Percentiles rank a stretch among this genome's conserved stretches.
phyloP scores from a whole-genome alignment of 2,113 vertebrate genomes.

The Cephalopholis sonnerati region DNA sequence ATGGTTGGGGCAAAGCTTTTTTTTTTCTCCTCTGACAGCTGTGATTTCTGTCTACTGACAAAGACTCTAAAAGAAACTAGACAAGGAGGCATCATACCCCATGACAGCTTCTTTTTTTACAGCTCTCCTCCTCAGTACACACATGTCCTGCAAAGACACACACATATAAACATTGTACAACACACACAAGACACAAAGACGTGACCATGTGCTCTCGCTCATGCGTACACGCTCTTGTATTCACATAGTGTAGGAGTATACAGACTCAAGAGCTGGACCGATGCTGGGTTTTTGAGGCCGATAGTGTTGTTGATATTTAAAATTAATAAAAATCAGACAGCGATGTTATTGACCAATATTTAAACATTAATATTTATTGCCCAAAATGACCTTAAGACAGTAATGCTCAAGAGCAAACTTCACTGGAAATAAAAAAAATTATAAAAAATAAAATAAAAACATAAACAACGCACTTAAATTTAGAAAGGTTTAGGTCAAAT shows the following conservation, averaged over 20 bases:
- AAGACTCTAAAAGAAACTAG: slow-evolving; percentile 72
- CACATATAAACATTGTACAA: slow-evolving; percentile 14
- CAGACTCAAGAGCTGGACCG: background rate
- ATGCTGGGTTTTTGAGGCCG: background rate
- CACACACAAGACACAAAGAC: slow-evolving; percentile 47
- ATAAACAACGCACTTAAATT: background rate
- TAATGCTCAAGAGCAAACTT: background rate
- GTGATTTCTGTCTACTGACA: slow-evolving; percentile 79
- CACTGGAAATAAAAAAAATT: background rate
- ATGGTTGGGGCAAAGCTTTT: slow-evolving; percentile 82
- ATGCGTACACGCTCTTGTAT: background rate
- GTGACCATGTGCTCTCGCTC: slow-evolving; percentile 19
- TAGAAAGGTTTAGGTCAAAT: background rate
- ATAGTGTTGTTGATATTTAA: background rate
- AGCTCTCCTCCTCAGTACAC: slow-evolving; percentile 65
- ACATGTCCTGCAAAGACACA: slow-evolving; percentile 27
- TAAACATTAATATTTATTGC: background rate
- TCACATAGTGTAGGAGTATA: slow-evolving; percentile 17
- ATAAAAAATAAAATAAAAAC: background rate
- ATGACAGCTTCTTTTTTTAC: slow-evolving; percentile 60
- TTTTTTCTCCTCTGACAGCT: slow-evolving; percentile 78
- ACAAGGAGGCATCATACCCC: slow-evolving; percentile 73
- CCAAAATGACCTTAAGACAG: background rate
- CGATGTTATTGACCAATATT: background rate
- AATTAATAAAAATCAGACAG: background rate